Base-by-base conservation (phyloP, 2,888 invertebrate species). In the Augochlorella aurata region DNA sequence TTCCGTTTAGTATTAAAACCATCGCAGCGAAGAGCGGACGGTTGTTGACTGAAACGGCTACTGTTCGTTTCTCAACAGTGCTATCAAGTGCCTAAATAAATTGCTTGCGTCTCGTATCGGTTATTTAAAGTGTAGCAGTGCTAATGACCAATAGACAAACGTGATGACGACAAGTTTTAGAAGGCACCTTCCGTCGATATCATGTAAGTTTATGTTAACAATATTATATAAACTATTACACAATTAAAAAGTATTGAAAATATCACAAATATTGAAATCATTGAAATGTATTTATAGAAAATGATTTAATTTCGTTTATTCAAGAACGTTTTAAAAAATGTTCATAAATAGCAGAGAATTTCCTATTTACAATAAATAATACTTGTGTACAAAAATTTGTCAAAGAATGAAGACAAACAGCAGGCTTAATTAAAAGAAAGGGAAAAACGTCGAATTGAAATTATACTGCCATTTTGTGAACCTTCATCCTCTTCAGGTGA, bases 81-180 rank as follows among this genome's bases (percentile, higher is more conserved):
- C 2, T 21, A 9, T 65, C 21, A 21, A 16, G 10, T 38, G 3
- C 38, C 7, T 7, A 16, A 18, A 29, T 58, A n/a, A 58, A 10
- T 66, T 44, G 3, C 21, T 45, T 9, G 68, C 45, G 2, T 21
- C 9, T 2, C 21, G 2, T 24, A 12, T 58, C 14, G 4, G 4
- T 58, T 75, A 4, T n/a, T 69, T 65, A 49, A 69, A 61, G 71
- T 76, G 58, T 14, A 45, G 50, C 38, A 47, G n/a, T 45, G 54
- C 49, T 49, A 8, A 9, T 10, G 8, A 16, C 16, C 29, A 14
- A 5, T 54, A 65, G n/a, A 1, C 0, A 49, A 29, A 2, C 8
- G 50, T 14, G n/a, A 24, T 74, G 58, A 38, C 24, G 47, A 16
- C 29, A 24, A 21, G 45, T 4, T 18, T 18, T 9, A 14, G 0